Conservation (phyloP, 2,888 invertebrate species). For the Bellardia pandia region DNA sequence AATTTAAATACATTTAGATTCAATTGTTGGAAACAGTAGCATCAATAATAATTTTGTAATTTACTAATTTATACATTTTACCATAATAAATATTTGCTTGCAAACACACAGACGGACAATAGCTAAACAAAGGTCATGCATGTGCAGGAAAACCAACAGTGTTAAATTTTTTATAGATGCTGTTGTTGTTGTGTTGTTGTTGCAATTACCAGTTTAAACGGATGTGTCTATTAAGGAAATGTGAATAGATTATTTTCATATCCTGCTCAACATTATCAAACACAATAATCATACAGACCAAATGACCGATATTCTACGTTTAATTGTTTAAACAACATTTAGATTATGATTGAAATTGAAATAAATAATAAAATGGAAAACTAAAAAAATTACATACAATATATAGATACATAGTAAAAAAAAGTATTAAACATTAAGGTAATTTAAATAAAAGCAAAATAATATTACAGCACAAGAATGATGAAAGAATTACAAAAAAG, state of each 20-base stretch:
- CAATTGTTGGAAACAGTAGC: constrained; percentile 51
- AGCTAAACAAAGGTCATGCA: not conserved
- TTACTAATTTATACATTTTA: constrained; percentile 29
- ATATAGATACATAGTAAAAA: not conserved
- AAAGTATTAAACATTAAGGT: too few species aligned
- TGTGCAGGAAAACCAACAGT: constrained; percentile 20
- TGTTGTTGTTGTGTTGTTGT: not conserved
- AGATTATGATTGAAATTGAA: not conserved
- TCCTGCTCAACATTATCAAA: constrained; percentile 23
- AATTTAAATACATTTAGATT: constrained; percentile 49
- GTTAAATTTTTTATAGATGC: constrained; percentile 2
- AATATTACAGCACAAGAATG: too few species aligned
- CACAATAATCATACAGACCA: not conserved
- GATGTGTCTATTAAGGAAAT: constrained; percentile 45
- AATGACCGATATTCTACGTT: not conserved
- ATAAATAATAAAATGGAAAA: not conserved
- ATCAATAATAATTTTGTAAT: constrained; percentile 50
- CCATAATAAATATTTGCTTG: constrained; percentile 6
- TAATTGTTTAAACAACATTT: not conserved
- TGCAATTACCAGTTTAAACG: constrained; percentile 15
- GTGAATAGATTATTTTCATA: constrained; percentile 43
- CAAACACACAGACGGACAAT: not conserved
- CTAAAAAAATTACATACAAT: not conserved
- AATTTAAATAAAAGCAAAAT: not conserved
- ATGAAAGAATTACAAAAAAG: too few species aligned